A percentile compares a stretch with the other conserved stretches of the same genome.
Conservation (phyloP, 2,113 vertebrate genomes). For the Bucco capensis region DNA sequence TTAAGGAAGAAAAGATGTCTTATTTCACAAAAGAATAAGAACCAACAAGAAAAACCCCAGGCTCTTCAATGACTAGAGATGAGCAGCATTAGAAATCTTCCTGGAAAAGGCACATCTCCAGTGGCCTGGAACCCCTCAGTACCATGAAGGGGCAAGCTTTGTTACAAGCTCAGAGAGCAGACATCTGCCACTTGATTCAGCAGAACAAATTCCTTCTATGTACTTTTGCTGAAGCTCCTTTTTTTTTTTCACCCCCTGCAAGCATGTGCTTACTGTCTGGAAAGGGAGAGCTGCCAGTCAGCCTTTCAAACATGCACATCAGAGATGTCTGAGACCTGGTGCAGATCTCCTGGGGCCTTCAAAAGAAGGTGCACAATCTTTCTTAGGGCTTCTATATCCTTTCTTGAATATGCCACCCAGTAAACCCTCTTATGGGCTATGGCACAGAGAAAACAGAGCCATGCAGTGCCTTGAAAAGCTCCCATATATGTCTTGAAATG, state of each 20-base stretch:
- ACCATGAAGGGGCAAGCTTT: background rate
- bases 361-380: background rate
- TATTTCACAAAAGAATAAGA: constrained; percentile 18
- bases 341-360: background rate
- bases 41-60: background rate
- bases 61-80: constrained; percentile 9
- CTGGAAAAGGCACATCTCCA: background rate
- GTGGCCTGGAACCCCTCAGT: background rate
- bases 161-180: background rate
- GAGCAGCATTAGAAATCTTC: constrained; percentile 1
- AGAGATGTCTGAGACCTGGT: background rate
- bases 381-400: background rate
- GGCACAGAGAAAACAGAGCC: background rate
- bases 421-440: background rate
- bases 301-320: background rate
- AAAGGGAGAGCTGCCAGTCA: background rate
- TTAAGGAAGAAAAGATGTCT: constrained; percentile 3
- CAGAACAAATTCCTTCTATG: background rate
- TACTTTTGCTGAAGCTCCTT: background rate
- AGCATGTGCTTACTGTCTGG: background rate
- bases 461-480: background rate
- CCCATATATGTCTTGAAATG: background rate
- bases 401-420: background rate
- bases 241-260: background rate
- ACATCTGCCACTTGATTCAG: background rate